Percentiles rank a stretch among this genome's conserved stretches.
Conservation (phyloP, 2,113 vertebrate genomes). For the Ictidomys tridecemlineatus region DNA sequence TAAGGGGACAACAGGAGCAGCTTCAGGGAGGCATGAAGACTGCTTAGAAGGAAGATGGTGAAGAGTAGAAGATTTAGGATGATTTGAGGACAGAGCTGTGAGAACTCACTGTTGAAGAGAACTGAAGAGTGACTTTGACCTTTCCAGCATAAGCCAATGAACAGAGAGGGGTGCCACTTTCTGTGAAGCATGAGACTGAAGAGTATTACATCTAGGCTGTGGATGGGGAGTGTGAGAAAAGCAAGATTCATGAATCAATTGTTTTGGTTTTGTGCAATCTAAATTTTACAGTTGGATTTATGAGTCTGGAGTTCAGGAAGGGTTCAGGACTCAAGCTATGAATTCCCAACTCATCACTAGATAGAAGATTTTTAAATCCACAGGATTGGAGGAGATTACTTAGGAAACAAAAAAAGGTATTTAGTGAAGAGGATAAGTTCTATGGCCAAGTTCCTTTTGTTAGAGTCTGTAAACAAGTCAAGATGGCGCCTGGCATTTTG, state of each 20-base stretch:
- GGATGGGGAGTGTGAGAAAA: neutral
- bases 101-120: neutral
- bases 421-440: neutral
- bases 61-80: neutral
- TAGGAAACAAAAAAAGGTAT: neutral
- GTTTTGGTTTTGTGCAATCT: constrained; percentile 37
- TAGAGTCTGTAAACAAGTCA: too few relatives aligned
- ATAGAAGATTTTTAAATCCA: constrained; percentile 58
- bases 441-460: neutral
- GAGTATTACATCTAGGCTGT: neutral
- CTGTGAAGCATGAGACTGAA: neutral
- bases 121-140: neutral
- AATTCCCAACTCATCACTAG: constrained; percentile 70
- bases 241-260: constrained; percentile 66
- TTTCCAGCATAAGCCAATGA: neutral
- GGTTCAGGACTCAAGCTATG: constrained; percentile 65
- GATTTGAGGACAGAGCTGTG: neutral
- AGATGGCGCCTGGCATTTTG: too few relatives aligned
- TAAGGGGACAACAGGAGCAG: neutral
- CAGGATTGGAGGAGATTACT: constrained; percentile 25
- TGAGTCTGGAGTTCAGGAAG: constrained; percentile 65
- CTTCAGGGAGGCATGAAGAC: neutral
- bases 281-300: constrained; percentile 70
- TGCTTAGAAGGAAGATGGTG: neutral
- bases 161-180: neutral